Percentiles rank a stretch among this genome's conserved stretches.
Conservation (phyloP, 2,888 invertebrate genomes). For the Hydraecia micacea region DNA sequence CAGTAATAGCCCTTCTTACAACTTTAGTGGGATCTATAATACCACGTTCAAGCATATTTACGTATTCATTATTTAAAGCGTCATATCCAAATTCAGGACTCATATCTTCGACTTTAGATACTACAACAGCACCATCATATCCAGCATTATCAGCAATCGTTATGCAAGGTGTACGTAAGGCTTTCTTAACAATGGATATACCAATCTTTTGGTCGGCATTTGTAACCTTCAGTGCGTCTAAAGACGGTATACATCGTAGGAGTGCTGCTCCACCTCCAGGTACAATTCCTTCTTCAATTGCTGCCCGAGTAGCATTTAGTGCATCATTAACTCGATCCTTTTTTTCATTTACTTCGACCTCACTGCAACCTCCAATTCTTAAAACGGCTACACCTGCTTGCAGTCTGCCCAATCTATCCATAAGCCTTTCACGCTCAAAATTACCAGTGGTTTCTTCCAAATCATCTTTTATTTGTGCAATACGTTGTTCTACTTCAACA, state of each 20-base stretch:
- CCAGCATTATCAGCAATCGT: slow-evolving; percentile 98
- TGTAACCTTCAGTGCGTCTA: slow-evolving; percentile 91
- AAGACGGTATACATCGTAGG: slow-evolving; percentile 93
- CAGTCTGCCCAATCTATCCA: slow-evolving; percentile 96
- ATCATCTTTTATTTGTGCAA: slow-evolving; percentile 95
- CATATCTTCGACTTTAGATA: slow-evolving; percentile 96
- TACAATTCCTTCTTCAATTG: slow-evolving; percentile 98
- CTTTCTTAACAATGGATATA: slow-evolving; percentile 95
- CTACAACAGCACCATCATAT: slow-evolving; percentile 96
- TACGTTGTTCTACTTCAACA: slow-evolving; percentile 93
- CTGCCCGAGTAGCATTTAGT: slow-evolving; percentile 97
- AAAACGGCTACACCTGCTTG: slow-evolving; percentile 95
- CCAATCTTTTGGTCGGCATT: slow-evolving; percentile 95
- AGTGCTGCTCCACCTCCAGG: slow-evolving; percentile 98
- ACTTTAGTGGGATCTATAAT: slow-evolving; percentile 98
- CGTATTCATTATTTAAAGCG: slow-evolving; percentile 96
- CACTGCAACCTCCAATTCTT: slow-evolving; percentile 96
- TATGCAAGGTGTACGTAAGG: slow-evolving; percentile 95
- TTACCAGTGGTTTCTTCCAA: slow-evolving; percentile 95
- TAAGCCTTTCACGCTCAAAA: slow-evolving; percentile 97
- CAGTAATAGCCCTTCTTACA: slow-evolving; percentile 82
- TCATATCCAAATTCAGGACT: slow-evolving; percentile 95
- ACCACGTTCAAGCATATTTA: slow-evolving; percentile 97
- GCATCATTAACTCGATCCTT: slow-evolving; percentile 99
- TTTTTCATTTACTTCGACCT: slow-evolving; percentile 98